Base-by-base conservation (phyloP, 2,113 vertebrate species). In the Halcyon malimbica region DNA sequence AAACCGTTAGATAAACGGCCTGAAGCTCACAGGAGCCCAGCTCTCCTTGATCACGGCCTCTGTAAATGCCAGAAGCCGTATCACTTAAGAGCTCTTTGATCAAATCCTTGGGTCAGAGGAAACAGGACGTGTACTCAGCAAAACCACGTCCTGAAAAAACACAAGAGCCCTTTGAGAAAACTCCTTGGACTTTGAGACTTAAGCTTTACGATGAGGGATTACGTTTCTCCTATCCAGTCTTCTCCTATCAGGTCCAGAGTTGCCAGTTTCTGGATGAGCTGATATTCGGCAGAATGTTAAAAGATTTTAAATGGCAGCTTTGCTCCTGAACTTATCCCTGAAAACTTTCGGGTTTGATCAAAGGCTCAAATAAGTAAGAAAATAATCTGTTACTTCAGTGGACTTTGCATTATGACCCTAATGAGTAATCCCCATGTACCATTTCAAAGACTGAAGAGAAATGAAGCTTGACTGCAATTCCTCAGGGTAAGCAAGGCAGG, bases 271-370 rank as follows among this genome's bases (percentile, higher is more conserved):
- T 29, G 46, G 31, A 53, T 67, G 6, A 26, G 77, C n/a, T 35
- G 39, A 26, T 17, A 20, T 24, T 1, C 26, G 44, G 21, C 35
- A 64, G 64, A 35, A 17, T 0, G 3, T 3, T 15, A 1, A 50
- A 57, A 69, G 56, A 82, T 35, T 87, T 64, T 42, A 68, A 85
- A 54, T 0, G 20, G 46, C 79, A 90, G 59, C 63, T 90, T 62
- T 59, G n/a, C 51, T 64, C 59, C 56, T 63, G 51, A 84, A 48
- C 28, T 62, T 51, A 56, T 35, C 65, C 51, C 77, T 69, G 59
- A 82, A 46, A 75, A 28, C 29, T 17, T 69, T 3, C 65, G 67
- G 59, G 50, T 89, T 87, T 83, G 89, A 95, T 69, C 91, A 95
- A 95, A 94, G 59, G 33, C 17, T 83, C 59, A 54, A 48, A 29